Evolutionary conservation across 2,888 invertebrate species (phyloP), one percentile per base, ranked within the genome.

Genomic region (Drosophila basisetae): DNA sequence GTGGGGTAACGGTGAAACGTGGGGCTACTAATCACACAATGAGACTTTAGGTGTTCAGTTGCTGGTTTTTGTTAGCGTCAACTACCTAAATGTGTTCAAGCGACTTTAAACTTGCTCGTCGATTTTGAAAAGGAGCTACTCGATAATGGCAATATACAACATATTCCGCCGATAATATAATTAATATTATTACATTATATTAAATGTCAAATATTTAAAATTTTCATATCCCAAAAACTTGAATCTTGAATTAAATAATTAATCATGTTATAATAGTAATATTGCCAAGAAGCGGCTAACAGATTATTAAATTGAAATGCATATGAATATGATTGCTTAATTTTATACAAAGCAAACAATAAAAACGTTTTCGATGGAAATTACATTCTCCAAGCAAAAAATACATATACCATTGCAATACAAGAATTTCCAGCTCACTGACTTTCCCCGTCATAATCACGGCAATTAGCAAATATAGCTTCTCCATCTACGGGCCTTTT

Each of bases 391-490:
- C 11, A 60, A 37, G 18, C 22, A 7, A 43, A 35, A 41, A 22
- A 7, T 31, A 18, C 28, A 25, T 43, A 0, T 28, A 11, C 53
- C 13, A 25, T 37, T 33, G 16, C 13, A 18, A 49, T 11, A 35
- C 25, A 16, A 41, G 65, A 30, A 33, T 69, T 68, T 80, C 52
- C 73, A 73, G 3, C 58, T 64, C 73, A 73, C 33, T 56, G 66
- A 66, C 56, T 76, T 41, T 10, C 18, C 10, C 52, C 43, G 52
- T 66, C 64, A 76, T 84, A 88, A 85, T 85, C 90, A 78, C 83
- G 59, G 85, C 85, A 85, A 85, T 85, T 85, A 85, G 90, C 81
- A 85, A 85, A 88, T 85, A 85, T 76, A 69, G 66, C 69, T 64
- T 63, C 68, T 47, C 50, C 79, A 55, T 62, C 69, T 49, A 56